Conservation (phyloP, 2,797 vertebrate genomes). For the Crenichthys baileyi region DNA sequence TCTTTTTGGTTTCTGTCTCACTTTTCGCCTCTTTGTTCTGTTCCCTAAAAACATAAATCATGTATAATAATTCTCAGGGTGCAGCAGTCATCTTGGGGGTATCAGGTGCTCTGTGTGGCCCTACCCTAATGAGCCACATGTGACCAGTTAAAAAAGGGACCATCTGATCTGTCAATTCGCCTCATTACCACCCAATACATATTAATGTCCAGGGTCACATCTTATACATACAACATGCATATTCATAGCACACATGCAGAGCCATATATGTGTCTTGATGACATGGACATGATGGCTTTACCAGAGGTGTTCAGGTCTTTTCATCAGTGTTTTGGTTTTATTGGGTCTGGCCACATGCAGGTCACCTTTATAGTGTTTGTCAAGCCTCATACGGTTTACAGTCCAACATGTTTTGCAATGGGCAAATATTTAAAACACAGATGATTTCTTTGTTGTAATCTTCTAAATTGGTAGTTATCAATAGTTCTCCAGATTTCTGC, state of each 20-base stretch:
- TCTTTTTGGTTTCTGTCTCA: slow-evolving; percentile 7
- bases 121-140: slow-evolving; percentile 80
- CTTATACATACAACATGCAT: slow-evolving; percentile 80
- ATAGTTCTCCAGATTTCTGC: not conserved
- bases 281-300: slow-evolving; percentile 56
- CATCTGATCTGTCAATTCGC: slow-evolving; percentile 78
- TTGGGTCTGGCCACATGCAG: slow-evolving; percentile 34
- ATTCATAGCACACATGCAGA: slow-evolving; percentile 76
- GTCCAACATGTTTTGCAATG: not conserved
- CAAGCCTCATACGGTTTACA: not conserved
- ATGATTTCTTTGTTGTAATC: not conserved
- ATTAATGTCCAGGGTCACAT: slow-evolving; percentile 80
- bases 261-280: slow-evolving; percentile 71
- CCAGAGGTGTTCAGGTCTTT: slow-evolving; percentile 35
- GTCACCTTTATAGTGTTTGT: not conserved
- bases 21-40: not conserved
- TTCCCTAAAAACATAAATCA: slow-evolving; percentile 38
- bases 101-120: slow-evolving; percentile 72
- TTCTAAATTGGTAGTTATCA: not conserved
- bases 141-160: slow-evolving; percentile 78
- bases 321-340: slow-evolving; percentile 45
- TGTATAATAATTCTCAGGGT: slow-evolving; percentile 59
- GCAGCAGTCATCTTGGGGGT: slow-evolving; percentile 63
- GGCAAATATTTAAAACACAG: not conserved
- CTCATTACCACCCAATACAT: slow-evolving; percentile 82